phyloP scores from a whole-genome alignment of 2,797 vertebrate species.

The Xenops minutus region DNA sequence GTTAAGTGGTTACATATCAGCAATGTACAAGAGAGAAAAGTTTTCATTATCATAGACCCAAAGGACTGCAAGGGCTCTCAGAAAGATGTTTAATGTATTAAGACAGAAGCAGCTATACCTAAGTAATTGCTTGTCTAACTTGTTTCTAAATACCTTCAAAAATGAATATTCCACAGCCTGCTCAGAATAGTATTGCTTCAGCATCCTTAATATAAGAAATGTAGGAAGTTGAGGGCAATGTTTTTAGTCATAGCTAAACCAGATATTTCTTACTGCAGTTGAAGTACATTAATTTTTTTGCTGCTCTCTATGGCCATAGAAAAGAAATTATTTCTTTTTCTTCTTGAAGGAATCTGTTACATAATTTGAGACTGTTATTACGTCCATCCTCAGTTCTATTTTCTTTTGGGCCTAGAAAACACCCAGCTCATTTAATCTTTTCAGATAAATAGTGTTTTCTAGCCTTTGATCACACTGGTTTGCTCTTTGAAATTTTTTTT shows the following conservation, averaged over 20 bases:
- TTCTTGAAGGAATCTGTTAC: not conserved
- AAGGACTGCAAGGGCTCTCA: not conserved
- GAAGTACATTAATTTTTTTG: not conserved
- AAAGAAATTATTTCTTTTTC: not conserved
- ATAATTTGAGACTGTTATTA: not conserved
- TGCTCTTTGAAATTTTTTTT: not conserved
- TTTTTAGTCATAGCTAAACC: not conserved
- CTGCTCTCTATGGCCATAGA: not conserved
- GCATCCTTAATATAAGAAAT: not conserved
- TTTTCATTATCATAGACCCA: not conserved
- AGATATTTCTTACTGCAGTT: not conserved
- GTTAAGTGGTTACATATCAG: not conserved
- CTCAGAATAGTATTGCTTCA: not conserved
- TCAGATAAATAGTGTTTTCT: not conserved
- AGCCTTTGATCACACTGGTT: not conserved
- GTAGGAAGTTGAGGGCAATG: not conserved
- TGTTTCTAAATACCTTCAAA: not conserved
- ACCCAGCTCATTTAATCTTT: not conserved
- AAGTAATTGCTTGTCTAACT: not conserved
- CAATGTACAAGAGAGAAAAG: not conserved
- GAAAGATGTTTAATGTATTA: not conserved
- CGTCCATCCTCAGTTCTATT: accelerated
- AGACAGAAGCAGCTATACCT: not conserved
- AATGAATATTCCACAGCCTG: not conserved
- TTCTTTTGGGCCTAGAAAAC: not conserved